These are phyloP conservation scores for Oreochromis niloticus DNA, from an alignment of 2,113 vertebrate genomes.

Conservation along the genomic window DNA sequence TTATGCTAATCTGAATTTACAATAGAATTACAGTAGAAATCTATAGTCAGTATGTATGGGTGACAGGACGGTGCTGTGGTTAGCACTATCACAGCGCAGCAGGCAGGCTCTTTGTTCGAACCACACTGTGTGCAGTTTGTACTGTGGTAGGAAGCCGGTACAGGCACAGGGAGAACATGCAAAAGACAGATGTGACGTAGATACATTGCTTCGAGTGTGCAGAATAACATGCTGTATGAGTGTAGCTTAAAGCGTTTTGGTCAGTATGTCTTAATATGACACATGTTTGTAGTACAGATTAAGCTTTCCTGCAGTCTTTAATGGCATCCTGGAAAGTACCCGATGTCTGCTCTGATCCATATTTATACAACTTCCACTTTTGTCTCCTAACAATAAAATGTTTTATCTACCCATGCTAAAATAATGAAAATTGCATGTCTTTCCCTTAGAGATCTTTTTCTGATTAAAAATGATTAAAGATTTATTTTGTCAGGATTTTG, in stretches of 20 bases:
- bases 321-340: neutral
- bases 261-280: neutral
- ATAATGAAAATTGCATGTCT: neutral
- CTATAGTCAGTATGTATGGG: neutral
- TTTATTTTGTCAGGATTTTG: neutral
- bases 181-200: neutral
- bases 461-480: neutral
- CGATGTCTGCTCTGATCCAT: neutral
- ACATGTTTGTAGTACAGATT: neutral
- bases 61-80: neutral
- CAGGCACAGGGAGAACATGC: neutral
- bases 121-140: neutral
- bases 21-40: neutral
- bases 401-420: neutral
- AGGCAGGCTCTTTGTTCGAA: neutral
- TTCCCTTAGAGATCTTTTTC: neutral
- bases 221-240: neutral
- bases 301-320: neutral
- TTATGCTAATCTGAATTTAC: neutral
- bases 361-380: neutral
- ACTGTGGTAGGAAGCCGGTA: neutral
- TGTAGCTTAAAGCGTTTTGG: neutral
- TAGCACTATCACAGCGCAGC: neutral
- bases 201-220: neutral
- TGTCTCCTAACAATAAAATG: neutral